Conservation (phyloP, 1,140 invertebrate genomes). For the Zaprionus lachaisei region DNA sequence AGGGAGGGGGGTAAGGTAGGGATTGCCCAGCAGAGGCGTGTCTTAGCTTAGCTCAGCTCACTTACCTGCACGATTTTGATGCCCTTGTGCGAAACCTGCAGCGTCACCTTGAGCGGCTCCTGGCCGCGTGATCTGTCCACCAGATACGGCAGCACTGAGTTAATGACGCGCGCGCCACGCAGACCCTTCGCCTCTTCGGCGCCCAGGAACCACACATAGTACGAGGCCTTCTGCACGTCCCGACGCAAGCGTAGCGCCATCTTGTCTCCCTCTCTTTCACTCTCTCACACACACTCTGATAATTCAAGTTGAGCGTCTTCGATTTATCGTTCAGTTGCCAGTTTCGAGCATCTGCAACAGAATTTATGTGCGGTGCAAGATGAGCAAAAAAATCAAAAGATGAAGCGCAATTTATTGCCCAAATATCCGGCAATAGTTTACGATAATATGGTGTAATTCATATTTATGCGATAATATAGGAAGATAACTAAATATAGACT, state of each 20-base stretch:
- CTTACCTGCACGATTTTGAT: constrained; percentile 94
- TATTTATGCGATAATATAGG: not conserved
- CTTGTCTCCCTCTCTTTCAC: constrained; percentile 24
- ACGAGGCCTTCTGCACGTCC: constrained; percentile 97
- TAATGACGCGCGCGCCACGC: constrained; percentile 91
- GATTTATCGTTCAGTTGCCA: constrained; percentile 9
- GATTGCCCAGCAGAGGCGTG: not conserved
- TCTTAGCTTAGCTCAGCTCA: not conserved
- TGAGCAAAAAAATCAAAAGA: not conserved
- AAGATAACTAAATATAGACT: too few relatives aligned
- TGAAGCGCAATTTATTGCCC: not conserved
- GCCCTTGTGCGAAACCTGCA: constrained; percentile 95
- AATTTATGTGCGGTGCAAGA: not conserved
- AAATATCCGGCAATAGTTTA: not conserved
- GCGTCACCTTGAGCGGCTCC: constrained; percentile 95
- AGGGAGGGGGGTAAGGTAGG: not conserved
- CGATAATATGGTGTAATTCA: constrained; percentile 4
- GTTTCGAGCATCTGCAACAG: constrained; percentile 48
- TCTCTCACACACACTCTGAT: constrained; percentile 15
- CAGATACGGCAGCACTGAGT: constrained; percentile 93
- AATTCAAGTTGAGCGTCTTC: constrained; percentile 10
- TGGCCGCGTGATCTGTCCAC: constrained; percentile 92
- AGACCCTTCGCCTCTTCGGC: constrained; percentile 97
- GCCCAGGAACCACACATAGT: constrained; percentile 99
- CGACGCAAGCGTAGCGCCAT: constrained; percentile 91